Percentiles rank a stretch among this genome's conserved stretches.
Evolutionary conservation across 2,797 vertebrate genomes (phyloP).

Genomic region (Gephyroberyx darwinii): DNA sequence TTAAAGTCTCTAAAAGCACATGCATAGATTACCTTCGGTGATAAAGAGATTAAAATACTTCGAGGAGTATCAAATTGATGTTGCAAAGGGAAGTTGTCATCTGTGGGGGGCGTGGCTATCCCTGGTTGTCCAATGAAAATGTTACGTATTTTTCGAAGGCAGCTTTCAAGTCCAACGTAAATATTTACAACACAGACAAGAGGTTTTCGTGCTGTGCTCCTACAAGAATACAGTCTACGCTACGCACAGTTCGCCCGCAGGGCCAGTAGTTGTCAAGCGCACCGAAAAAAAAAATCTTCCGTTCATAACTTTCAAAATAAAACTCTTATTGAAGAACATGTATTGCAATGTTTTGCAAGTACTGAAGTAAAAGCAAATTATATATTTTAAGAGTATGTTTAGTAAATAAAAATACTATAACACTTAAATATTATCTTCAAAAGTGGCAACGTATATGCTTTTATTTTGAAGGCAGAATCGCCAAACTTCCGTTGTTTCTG

Average conservation of each 20-base stretch:
- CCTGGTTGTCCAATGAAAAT: background rate
- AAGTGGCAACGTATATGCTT: background rate
- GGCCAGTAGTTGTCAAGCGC: conserved; percentile 9
- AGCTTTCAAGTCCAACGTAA: conserved; percentile 5
- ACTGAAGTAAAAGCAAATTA: fast-evolving
- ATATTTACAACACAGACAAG: fast-evolving
- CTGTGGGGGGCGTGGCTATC: background rate
- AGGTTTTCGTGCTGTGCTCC: background rate
- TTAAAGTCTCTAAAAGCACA: background rate
- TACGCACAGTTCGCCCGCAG: background rate
- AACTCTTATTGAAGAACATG: fast-evolving
- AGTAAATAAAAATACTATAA: too few species aligned
- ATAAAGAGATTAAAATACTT: too few species aligned
- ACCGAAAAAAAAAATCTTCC: conserved; percentile 15
- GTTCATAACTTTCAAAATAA: conserved; percentile 40
- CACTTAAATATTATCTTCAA: background rate
- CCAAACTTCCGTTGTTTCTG: conserved; percentile 16
- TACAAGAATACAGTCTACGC: conserved; percentile 36
- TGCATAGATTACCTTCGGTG: too few species aligned
- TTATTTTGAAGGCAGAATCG: conserved; percentile 53
- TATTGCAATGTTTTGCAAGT: fast-evolving
- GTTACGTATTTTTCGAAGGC: conserved; percentile 22
- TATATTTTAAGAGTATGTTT: too few species aligned
- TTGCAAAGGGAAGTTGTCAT: conserved; percentile 2
- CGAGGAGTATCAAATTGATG: background rate